phyloP scores from a whole-genome alignment of 2,113 vertebrate species.

The Garra rufa region DNA sequence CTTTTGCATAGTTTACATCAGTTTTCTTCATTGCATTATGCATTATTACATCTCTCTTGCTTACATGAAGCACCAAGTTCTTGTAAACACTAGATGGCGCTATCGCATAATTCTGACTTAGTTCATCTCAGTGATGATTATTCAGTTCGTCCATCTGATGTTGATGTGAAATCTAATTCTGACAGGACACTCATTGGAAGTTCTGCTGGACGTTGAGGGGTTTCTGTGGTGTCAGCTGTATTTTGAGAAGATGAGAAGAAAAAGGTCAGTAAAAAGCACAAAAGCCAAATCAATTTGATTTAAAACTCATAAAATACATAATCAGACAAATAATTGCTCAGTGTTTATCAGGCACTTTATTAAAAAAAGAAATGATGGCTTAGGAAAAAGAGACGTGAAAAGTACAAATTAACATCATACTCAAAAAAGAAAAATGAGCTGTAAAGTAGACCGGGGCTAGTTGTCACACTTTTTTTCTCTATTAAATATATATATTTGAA shows the following conservation, averaged over 20 bases:
- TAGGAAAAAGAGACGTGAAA: not conserved
- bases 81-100: constrained; percentile 44
- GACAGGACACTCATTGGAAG: not conserved
- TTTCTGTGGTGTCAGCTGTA: not conserved
- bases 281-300: not conserved
- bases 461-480: not conserved
- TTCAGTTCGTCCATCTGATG: not conserved
- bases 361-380: not conserved
- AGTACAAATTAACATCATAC: not conserved
- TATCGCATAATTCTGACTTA: not conserved
- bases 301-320: constrained; percentile 1
- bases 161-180: not conserved
- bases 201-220: not conserved
- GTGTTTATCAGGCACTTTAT: not conserved
- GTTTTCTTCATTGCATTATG: no score
- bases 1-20: not conserved
- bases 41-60: not conserved
- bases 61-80: not conserved
- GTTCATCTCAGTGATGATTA: not conserved
- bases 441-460: not conserved
- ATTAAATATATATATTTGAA: not conserved
- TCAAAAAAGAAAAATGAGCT: not conserved
- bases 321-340: not conserved
- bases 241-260: not conserved
- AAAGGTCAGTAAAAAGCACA: not conserved